Evolutionary conservation across 2,797 vertebrate genomes (phyloP).

Genomic region (Pseudocheirus occidentalis): DNA sequence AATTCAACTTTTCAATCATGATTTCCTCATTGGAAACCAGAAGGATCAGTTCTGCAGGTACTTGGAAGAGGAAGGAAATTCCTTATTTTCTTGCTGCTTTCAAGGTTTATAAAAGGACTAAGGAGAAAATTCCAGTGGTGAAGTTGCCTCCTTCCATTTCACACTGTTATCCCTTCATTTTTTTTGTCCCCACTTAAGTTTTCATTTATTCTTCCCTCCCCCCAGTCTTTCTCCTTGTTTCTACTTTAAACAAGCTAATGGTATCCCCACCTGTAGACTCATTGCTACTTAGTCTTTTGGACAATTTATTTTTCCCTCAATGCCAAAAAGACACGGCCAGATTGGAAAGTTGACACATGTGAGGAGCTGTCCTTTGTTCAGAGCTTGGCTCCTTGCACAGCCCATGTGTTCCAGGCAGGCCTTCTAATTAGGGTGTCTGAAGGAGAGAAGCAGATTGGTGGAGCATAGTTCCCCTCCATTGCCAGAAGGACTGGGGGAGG

Average conservation of each 20-base stretch:
- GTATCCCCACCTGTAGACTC: background rate
- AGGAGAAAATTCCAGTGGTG: background rate
- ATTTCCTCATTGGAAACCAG: background rate
- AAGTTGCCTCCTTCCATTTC: slow-evolving; percentile 3
- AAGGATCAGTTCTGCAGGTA: background rate
- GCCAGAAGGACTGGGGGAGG: slow-evolving; percentile 77
- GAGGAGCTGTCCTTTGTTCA: slow-evolving; percentile 73
- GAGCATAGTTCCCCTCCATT: slow-evolving; percentile 44
- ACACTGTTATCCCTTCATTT: slow-evolving; percentile 12
- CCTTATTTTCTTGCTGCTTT: background rate
- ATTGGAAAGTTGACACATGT: slow-evolving; percentile 45
- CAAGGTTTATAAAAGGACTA: background rate
- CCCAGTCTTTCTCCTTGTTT: background rate
- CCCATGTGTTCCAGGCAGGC: slow-evolving; percentile 75
- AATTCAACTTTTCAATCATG: background rate
- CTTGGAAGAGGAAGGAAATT: slow-evolving; percentile 17
- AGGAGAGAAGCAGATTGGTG: slow-evolving; percentile 77
- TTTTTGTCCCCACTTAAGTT: slow-evolving; percentile 4
- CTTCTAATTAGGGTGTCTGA: slow-evolving; percentile 73
- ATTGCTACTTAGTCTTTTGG: slow-evolving; percentile 8
- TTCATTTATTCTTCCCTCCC: background rate
- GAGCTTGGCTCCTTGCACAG: slow-evolving; percentile 69
- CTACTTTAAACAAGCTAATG: background rate
- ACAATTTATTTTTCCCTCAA: background rate
- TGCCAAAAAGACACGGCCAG: slow-evolving; percentile 39